Evolutionary conservation across 2,888 invertebrate genomes (phyloP).

Genomic region (Caenorhabditis sp.): DNA sequence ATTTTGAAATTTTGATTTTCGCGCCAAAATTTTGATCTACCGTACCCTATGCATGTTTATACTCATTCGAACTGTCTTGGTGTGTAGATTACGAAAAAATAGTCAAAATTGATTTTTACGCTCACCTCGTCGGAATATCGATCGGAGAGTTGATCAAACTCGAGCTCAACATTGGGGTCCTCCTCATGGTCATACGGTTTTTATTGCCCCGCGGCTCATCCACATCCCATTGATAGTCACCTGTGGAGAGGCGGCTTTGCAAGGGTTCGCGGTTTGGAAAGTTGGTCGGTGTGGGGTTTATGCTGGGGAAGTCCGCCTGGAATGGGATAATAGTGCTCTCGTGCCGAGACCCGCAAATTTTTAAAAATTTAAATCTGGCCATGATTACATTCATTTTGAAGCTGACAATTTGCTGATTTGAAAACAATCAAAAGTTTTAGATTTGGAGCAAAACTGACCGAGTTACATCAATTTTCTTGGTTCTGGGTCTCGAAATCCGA

Average conservation of each 20-base stretch:
- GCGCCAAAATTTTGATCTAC: not conserved
- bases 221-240: slow-evolving; percentile 59
- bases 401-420: not conserved
- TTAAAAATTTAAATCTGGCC: not conserved
- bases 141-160: not conserved
- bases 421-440: too few relatives aligned
- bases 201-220: not conserved
- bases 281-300: not conserved
- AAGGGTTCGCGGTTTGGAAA: slow-evolving; percentile 19
- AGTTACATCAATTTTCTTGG: too few relatives aligned
- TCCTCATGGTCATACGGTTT: slow-evolving; percentile 1
- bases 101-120: not conserved
- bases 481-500: too few relatives aligned
- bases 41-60: not conserved
- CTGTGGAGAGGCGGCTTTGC: slow-evolving; percentile 39
- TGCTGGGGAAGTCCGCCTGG: slow-evolving; percentile 19
- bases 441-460: too few relatives aligned
- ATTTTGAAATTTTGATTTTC: not conserved
- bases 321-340: not conserved
- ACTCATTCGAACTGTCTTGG: not conserved
- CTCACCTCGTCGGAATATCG: slow-evolving; percentile 35
- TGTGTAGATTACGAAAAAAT: not conserved
- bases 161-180: not conserved
- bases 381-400: slow-evolving; percentile 1
- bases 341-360: not conserved